A percentile compares a stretch with the other conserved stretches of the same genome.
Evolutionary conservation across 1,140 invertebrate genomes (phyloP).

Genomic region (Apis dorsata): DNA sequence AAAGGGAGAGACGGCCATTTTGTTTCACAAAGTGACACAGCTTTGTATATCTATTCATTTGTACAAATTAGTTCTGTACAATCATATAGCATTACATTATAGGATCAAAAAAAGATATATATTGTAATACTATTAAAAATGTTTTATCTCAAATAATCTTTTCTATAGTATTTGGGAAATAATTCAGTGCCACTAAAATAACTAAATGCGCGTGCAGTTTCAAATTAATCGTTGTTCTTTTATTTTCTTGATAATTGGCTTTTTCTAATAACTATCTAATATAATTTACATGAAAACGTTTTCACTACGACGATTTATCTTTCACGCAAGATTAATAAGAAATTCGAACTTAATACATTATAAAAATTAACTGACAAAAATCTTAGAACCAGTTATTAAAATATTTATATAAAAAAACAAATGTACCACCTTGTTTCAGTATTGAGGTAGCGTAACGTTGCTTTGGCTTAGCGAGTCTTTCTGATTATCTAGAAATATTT

Average conservation of each 20-base stretch:
- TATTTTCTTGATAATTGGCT: neutral
- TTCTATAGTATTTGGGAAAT: conserved; percentile 9
- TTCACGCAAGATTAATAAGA: conserved; percentile 14
- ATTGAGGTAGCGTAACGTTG: conserved; percentile 61
- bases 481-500: conserved; percentile 47
- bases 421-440: conserved; percentile 48
- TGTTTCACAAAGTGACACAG: conserved; percentile 43
- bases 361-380: conserved; percentile 7
- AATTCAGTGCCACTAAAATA: conserved; percentile 13
- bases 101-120: neutral
- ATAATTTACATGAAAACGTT: conserved; percentile 7
- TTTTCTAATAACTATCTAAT: neutral
- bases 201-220: conserved; percentile 21
- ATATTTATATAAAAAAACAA: conserved; percentile 29
- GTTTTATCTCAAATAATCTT: conserved; percentile 8
- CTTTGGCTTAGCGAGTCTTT: conserved; percentile 57
- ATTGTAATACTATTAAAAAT: conserved; percentile 1
- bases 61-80: conserved; percentile 54
- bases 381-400: conserved; percentile 22
- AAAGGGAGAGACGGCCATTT: conserved; percentile 62
- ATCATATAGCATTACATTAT: conserved; percentile 36
- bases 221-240: conserved; percentile 10
- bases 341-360: conserved; percentile 7
- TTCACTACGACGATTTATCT: neutral
- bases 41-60: conserved; percentile 43